phyloP scores from a whole-genome alignment of 1,140 invertebrate species.

The Drosophila pectinifera region DNA sequence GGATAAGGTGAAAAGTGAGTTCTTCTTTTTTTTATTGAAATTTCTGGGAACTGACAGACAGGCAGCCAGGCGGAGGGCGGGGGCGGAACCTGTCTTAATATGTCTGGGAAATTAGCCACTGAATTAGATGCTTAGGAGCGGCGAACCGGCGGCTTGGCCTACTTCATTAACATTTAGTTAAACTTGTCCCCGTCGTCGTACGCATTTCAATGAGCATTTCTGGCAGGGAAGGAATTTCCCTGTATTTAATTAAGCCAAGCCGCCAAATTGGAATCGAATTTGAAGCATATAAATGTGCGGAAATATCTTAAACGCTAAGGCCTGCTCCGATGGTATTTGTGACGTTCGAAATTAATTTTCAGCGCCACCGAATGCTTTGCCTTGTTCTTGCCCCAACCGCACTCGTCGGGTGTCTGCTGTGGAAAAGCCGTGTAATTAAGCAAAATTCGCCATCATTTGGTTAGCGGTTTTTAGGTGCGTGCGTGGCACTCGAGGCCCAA shows the following conservation, averaged over 20 bases:
- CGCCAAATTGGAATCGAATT: slow-evolving; percentile 65
- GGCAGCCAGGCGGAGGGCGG: background rate
- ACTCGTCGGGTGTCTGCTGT: slow-evolving; percentile 27
- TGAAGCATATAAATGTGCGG: slow-evolving; percentile 28
- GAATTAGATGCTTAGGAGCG: slow-evolving; percentile 29
- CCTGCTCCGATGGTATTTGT: background rate
- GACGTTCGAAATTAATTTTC: slow-evolving; percentile 62
- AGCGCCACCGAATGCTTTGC: slow-evolving; percentile 1
- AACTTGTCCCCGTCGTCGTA: slow-evolving; percentile 13
- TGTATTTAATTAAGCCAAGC: slow-evolving; percentile 66
- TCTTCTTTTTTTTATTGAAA: slow-evolving; percentile 29
- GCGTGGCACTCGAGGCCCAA: slow-evolving; percentile 23
- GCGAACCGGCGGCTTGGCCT: slow-evolving; percentile 6
- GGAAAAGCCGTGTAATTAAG: slow-evolving; percentile 51
- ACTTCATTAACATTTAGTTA: slow-evolving; percentile 57
- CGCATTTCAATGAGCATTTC: slow-evolving; percentile 54
- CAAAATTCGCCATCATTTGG: slow-evolving; percentile 45
- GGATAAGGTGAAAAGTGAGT: slow-evolving; percentile 62
- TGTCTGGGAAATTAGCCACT: slow-evolving; percentile 63
- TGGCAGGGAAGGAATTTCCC: slow-evolving; percentile 53
- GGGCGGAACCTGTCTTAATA: slow-evolving; percentile 19
- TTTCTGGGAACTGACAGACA: slow-evolving; percentile 26
- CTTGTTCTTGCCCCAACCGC: slow-evolving; percentile 22
- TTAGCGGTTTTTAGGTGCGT: slow-evolving; percentile 72
- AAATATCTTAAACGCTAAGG: background rate